Evolutionary conservation across 2,888 invertebrate genomes (phyloP).

Genomic region (Muscina levida): DNA sequence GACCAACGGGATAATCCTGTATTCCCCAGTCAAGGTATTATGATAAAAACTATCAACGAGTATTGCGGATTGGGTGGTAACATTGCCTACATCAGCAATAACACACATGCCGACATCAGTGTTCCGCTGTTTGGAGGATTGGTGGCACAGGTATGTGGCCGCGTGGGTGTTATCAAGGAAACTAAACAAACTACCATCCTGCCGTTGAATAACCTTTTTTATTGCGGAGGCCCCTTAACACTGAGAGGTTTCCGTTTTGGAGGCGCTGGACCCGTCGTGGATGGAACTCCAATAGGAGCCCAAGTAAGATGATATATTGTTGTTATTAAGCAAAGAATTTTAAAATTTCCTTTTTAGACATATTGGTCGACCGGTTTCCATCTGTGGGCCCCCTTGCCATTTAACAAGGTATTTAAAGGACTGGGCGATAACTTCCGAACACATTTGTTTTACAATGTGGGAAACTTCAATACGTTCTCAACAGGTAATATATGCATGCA

Average conservation of each 20-base stretch:
- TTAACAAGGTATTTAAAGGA: slow-evolving; percentile 88
- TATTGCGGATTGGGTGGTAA: slow-evolving; percentile 93
- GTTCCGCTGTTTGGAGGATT: slow-evolving; percentile 82
- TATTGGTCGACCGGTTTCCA: slow-evolving; percentile 94
- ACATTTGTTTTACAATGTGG: slow-evolving; percentile 94
- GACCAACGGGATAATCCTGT: slow-evolving; percentile 90
- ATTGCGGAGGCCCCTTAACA: slow-evolving; percentile 90
- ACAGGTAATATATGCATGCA: slow-evolving; percentile 69
- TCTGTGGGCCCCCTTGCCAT: slow-evolving; percentile 94
- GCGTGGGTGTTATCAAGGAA: slow-evolving; percentile 75
- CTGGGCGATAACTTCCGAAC: slow-evolving; percentile 92
- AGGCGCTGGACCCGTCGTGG: slow-evolving; percentile 92
- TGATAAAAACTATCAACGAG: slow-evolving; percentile 89
- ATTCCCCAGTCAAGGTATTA: slow-evolving; percentile 88
- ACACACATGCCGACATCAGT: slow-evolving; percentile 87
- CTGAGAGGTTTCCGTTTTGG: slow-evolving; percentile 92
- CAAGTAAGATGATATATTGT: slow-evolving; percentile 76
- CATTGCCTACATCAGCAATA: slow-evolving; percentile 93
- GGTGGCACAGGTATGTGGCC: slow-evolving; percentile 78
- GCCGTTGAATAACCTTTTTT: slow-evolving; percentile 77
- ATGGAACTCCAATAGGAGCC: slow-evolving; percentile 88
- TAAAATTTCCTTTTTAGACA: slow-evolving; percentile 80
- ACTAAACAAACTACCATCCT: slow-evolving; percentile 74
- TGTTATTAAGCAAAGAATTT: not conserved
- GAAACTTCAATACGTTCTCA: slow-evolving; percentile 85